Conservation (phyloP, 2,113 vertebrate species). For the Romanogobio albipinnatus region DNA sequence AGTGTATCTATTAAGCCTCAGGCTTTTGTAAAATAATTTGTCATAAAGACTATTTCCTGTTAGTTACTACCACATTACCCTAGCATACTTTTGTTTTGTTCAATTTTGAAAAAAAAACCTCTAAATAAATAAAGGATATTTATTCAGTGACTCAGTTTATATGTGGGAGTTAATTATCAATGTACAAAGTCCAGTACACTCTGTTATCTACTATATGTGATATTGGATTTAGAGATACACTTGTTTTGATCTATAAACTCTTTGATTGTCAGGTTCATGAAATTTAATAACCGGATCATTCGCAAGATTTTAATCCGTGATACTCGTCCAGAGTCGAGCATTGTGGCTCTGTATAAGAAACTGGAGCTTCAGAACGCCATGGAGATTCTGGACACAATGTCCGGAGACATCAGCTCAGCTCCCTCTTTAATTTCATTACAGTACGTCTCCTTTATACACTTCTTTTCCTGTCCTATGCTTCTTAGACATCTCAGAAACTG, state of each 20-base stretch:
- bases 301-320: slow-evolving; percentile 87
- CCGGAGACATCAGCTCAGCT: slow-evolving; percentile 75
- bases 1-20: too few species aligned
- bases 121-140: background rate
- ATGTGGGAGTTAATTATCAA: background rate
- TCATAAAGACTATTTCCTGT: background rate
- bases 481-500: background rate
- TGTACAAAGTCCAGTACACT: background rate
- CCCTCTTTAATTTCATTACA: slow-evolving; percentile 69
- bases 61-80: background rate
- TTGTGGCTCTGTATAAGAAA: slow-evolving; percentile 93
- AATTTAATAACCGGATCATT: slow-evolving; percentile 89
- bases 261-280: slow-evolving; percentile 84
- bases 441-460: slow-evolving; percentile 73
- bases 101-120: background rate
- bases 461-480: background rate
- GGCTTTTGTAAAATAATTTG: background rate
- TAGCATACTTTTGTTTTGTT: background rate
- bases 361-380: slow-evolving; percentile 93
- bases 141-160: background rate
- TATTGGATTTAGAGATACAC: background rate
- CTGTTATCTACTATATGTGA: background rate
- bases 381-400: slow-evolving; percentile 84
- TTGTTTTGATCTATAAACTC: background rate
- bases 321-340: slow-evolving; percentile 86